Evolutionary conservation across 2,888 invertebrate species (phyloP), one percentile per base, ranked within the genome.

Genomic region (Terebella lapidaria): DNA sequence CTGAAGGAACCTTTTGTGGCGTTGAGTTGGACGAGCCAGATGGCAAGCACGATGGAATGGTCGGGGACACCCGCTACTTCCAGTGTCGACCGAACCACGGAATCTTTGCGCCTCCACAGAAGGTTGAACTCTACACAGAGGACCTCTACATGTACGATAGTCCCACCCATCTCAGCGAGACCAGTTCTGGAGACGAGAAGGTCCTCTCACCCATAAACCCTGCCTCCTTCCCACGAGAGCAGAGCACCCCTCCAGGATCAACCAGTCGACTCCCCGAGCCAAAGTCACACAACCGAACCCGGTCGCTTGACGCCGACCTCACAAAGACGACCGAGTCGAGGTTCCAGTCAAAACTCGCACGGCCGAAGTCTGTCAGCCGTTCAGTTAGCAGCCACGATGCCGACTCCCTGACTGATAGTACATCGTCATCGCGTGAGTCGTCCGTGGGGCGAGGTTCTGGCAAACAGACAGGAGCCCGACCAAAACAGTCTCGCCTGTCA

Each of bases 31-130:
- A 82, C 58, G 81, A 82, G 51, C 78, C 84, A 3, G 82, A 83
- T 61, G 87, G 87, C 24, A 85, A 85, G 70, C 85, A 87, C 78
- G 86, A 88, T 80, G 88, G 88, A 49, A 77, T 81, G 47, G 84
- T 87, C 15, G 81, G 84, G 62, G 87, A 86, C 15, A 81, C 85
- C 49, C 82, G 84, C 20, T 88, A 88, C 75, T 88, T 88, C 76
- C 78, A 78, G 15, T 88, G 87, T 74, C 76, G 81, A 25, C 82
- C 83, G 3, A 81, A 81, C 52, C 83, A 85, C 72, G 88, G 88
- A 18, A 83, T 88, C 68, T 85, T 88, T 79, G 86, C 86, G 46
- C 87, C 87, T 30, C 77, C 84, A 29, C 77, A 81, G 49, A 86
- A 85, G 75, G 85, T 87, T n/a, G 35, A 24, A 22, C 4, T 42